Percentiles rank a stretch among this genome's conserved stretches.
These are phyloP conservation scores for Boloria euphrosyne DNA, from an alignment of 2,888 invertebrate genomes.

Conservation along the genomic window DNA sequence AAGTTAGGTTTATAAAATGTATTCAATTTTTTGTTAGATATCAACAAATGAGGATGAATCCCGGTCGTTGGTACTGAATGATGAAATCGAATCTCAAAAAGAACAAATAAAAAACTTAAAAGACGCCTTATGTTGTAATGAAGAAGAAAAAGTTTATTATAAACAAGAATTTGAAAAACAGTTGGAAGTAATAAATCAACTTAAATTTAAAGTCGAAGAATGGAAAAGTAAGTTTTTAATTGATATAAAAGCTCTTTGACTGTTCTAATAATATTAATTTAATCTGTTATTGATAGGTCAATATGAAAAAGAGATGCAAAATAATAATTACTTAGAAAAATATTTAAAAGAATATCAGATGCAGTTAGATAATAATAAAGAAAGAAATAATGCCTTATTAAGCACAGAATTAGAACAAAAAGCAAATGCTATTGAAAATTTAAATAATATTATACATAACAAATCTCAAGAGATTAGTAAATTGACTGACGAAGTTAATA, in stretches of 20 bases:
- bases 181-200: slow-evolving; percentile 59
- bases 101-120: slow-evolving; percentile 64
- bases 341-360: slow-evolving; percentile 52
- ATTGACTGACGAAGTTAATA: slow-evolving; percentile 54
- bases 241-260: neutral
- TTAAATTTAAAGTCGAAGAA: slow-evolving; percentile 63
- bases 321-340: slow-evolving; percentile 61
- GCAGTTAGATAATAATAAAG: slow-evolving; percentile 49
- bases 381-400: slow-evolving; percentile 52
- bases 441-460: slow-evolving; percentile 52
- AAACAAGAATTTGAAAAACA: slow-evolving; percentile 62
- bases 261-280: neutral
- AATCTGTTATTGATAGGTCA: slow-evolving; percentile 50
- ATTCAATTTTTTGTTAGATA: slow-evolving; percentile 38
- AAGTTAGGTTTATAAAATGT: slow-evolving; percentile 18
- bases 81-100: slow-evolving; percentile 65
- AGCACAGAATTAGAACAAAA: slow-evolving; percentile 54
- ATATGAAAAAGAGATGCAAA: slow-evolving; percentile 58
- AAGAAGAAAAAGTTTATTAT: slow-evolving; percentile 66
- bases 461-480: slow-evolving; percentile 62
- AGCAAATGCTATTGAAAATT: slow-evolving; percentile 56
- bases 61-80: slow-evolving; percentile 52
- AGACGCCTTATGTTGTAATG: slow-evolving; percentile 57
- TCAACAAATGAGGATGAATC: slow-evolving; percentile 46
- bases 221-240: slow-evolving; percentile 58